These are phyloP conservation scores for Lamellibrachia satsuma DNA, from an alignment of 2,888 invertebrate species.

Conservation along the genomic window DNA sequence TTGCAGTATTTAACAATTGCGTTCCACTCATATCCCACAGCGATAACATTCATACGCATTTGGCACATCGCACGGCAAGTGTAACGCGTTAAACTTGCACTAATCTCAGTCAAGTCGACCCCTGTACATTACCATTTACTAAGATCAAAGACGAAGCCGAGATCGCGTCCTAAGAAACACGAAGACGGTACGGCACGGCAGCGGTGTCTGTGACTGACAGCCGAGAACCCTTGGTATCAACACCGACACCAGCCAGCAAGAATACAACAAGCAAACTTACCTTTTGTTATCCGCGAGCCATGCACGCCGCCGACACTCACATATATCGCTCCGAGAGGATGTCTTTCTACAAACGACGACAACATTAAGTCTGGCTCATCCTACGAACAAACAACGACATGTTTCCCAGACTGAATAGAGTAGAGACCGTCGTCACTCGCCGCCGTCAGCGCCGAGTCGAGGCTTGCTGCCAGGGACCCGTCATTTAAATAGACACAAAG, in stretches of 20 bases:
- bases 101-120: background rate
- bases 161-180: background rate
- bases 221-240: background rate
- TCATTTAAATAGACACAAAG: constrained; percentile 5
- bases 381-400: background rate
- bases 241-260: background rate
- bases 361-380: background rate
- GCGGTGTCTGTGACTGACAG: background rate
- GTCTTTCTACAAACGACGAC: background rate
- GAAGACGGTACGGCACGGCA: background rate
- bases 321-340: background rate
- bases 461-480: constrained; percentile 17
- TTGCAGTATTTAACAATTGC: background rate
- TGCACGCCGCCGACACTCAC: background rate
- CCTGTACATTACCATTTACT: background rate
- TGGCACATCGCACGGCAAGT: background rate
- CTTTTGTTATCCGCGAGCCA: background rate
- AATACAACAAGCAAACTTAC: background rate
- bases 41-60: background rate
- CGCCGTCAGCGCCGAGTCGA: background rate
- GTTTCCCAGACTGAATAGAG: background rate
- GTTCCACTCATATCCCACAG: background rate
- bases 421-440: background rate
- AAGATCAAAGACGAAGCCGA: background rate
- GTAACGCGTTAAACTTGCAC: background rate